Evolutionary conservation across 2,113 vertebrate species (phyloP).

Genomic region (Equus quagga): DNA sequence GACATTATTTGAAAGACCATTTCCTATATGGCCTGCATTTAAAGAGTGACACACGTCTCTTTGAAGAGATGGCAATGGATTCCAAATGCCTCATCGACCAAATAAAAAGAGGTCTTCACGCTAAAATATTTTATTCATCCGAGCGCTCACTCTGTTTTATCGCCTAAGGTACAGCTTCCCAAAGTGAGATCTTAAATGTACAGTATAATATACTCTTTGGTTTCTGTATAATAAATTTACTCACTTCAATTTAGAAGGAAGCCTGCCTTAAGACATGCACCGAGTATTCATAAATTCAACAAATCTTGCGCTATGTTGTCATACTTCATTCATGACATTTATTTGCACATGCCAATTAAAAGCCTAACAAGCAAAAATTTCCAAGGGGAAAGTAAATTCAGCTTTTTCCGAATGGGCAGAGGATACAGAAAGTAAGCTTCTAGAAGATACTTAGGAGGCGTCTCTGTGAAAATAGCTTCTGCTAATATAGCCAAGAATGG

Average conservation of each 20-base stretch:
- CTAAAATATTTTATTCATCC: constrained; percentile 18
- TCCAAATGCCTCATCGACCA: background rate
- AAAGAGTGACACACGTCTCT: constrained; percentile 8
- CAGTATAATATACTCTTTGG: background rate
- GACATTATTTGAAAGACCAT: background rate
- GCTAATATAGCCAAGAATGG: background rate
- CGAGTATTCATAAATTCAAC: background rate
- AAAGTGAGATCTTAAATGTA: background rate
- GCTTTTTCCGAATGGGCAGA: background rate
- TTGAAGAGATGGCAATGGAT: background rate
- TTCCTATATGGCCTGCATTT: background rate
- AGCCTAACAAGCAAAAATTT: background rate
- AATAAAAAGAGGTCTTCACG: background rate
- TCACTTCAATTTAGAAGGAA: constrained; percentile 28
- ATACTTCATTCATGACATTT: background rate
- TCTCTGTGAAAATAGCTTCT: background rate
- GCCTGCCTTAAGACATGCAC: background rate
- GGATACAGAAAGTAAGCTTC: background rate
- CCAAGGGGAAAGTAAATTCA: background rate
- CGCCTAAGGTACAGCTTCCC: background rate
- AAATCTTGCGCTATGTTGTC: background rate
- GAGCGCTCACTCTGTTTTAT: constrained; percentile 2
- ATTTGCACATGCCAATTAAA: background rate
- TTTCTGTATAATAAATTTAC: constrained; percentile 13
- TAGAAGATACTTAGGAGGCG: background rate